Percentiles rank a stretch among this genome's conserved stretches.
Evolutionary conservation across 2,113 vertebrate species (phyloP).

Genomic region (Ctenomys sociabilis): DNA sequence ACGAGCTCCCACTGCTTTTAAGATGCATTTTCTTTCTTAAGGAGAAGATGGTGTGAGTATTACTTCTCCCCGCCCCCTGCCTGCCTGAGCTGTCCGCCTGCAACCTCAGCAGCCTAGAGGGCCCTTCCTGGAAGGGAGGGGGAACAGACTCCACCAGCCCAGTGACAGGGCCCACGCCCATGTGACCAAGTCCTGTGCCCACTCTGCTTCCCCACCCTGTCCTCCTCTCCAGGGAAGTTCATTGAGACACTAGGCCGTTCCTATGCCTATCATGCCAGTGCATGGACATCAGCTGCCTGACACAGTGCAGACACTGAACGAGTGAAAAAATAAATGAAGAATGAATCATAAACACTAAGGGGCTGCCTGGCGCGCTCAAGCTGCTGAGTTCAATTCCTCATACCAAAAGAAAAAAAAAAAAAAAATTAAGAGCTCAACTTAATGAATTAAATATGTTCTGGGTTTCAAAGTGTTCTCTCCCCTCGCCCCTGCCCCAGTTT

Average conservation of each 20-base stretch:
- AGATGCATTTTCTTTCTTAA: constrained; percentile 59
- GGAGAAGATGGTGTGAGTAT: constrained; percentile 36
- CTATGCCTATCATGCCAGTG: background rate
- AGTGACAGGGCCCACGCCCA: background rate
- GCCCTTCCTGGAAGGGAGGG: background rate
- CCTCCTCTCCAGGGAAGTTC: background rate
- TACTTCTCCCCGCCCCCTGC: background rate
- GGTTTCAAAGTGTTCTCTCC: no score
- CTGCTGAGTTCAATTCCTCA: no score
- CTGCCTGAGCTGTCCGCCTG: background rate
- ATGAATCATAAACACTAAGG: background rate
- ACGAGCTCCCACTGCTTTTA: constrained; percentile 61
- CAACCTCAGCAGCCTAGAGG: background rate
- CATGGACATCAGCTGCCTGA: background rate
- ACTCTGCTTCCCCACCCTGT: background rate
- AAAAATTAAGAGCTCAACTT: background rate
- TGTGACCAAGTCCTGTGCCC: background rate
- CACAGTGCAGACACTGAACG: no score
- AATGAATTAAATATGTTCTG: background rate
- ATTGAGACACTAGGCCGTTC: background rate
- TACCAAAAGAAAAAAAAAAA: no score
- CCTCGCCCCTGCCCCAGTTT: no score
- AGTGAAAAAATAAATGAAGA: background rate
- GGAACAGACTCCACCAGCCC: background rate
- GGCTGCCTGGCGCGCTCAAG: no score